Conservation (phyloP, 2,113 vertebrate genomes). For the Seriola aureovittata region DNA sequence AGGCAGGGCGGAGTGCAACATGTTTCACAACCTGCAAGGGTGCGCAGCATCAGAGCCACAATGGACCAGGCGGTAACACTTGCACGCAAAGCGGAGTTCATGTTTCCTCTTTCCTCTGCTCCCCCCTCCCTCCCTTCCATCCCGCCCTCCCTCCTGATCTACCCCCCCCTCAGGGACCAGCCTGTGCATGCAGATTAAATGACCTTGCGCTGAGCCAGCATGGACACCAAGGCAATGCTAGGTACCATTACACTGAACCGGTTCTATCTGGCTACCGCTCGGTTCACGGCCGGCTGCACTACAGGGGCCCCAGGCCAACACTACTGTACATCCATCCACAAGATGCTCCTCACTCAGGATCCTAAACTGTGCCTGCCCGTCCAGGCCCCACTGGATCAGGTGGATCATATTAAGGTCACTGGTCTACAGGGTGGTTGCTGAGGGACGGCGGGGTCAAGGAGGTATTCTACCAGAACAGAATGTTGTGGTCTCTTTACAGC, state of each 20-base stretch:
- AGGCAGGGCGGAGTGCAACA: not conserved
- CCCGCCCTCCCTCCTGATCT: not conserved
- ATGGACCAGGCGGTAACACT: conserved; percentile 4
- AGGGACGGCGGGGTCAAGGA: not conserved
- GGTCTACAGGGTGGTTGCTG: not conserved
- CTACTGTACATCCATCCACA: conserved; percentile 37
- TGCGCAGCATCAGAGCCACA: conserved; percentile 22
- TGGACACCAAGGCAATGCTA: conserved; percentile 42
- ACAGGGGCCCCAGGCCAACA: conserved; percentile 9
- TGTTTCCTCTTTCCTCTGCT: conserved; percentile 60
- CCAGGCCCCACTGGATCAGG: conserved; percentile 37
- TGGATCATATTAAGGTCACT: conserved; percentile 62
- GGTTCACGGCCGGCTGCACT: conserved; percentile 45
- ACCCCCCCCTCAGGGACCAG: conserved; percentile 20
- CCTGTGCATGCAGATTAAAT: conserved; percentile 72
- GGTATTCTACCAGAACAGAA: not conserved
- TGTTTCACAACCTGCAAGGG: conserved; percentile 38
- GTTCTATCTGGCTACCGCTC: conserved; percentile 63
- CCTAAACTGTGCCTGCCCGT: conserved; percentile 5
- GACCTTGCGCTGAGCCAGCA: conserved; percentile 56
- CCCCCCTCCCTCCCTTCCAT: not conserved
- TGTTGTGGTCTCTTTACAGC: not conserved
- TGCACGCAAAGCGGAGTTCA: conserved; percentile 53
- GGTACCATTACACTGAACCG: conserved; percentile 70
- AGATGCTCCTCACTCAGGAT: conserved; percentile 38